Evolutionary conservation across 2,888 invertebrate species (phyloP).

Genomic region (Choristoneura rosaceana): DNA sequence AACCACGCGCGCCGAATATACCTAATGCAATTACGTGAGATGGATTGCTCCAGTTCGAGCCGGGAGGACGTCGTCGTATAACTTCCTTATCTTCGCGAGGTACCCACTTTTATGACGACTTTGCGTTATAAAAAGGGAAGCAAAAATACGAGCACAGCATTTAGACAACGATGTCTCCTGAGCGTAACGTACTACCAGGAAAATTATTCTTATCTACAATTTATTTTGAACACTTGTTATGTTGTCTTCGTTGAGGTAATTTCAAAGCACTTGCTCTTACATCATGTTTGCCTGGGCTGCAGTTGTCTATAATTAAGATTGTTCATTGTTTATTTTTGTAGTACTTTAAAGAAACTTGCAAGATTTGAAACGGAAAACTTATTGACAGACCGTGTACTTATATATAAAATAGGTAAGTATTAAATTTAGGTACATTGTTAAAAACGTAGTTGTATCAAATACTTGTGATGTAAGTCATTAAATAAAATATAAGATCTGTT

Average conservation of each 20-base stretch:
- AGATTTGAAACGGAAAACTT: too few species aligned
- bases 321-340: too few species aligned
- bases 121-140: conserved; percentile 61
- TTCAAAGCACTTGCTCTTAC: neutral
- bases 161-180: conserved; percentile 40
- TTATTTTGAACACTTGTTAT: conserved; percentile 37
- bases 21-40: conserved; percentile 72
- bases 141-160: conserved; percentile 51
- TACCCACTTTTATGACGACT: conserved; percentile 62
- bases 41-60: conserved; percentile 68
- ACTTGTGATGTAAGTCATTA: too few species aligned
- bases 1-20: conserved; percentile 66
- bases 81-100: conserved; percentile 63
- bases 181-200: conserved; percentile 37
- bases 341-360: too few species aligned
- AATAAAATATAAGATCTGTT: too few species aligned
- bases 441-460: too few species aligned
- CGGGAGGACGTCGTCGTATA: conserved; percentile 62
- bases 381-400: too few species aligned
- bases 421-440: too few species aligned
- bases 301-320: neutral
- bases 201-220: conserved; percentile 42
- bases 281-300: neutral
- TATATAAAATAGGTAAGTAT: too few species aligned
- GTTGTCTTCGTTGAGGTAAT: conserved; percentile 1